Percentiles rank a stretch among this genome's conserved stretches.
phyloP scores from a whole-genome alignment of 2,888 invertebrate species.

The Limnephilus lunatus region DNA sequence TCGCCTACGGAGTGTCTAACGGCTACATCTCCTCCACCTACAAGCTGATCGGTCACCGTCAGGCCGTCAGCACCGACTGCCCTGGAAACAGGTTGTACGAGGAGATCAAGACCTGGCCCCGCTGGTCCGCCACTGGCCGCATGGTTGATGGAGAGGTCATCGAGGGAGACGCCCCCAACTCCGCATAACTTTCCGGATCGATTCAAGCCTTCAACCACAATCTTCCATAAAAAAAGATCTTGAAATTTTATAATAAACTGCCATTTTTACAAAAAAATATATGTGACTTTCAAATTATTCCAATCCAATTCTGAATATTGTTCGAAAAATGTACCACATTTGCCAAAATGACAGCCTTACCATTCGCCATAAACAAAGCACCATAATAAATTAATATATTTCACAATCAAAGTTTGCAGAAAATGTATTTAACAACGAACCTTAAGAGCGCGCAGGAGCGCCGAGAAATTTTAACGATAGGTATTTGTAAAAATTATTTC shows the following conservation, averaged over 20 bases:
- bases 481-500: too few species aligned
- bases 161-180: conserved; percentile 7
- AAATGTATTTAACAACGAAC: too few species aligned
- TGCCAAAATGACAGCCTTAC: too few species aligned
- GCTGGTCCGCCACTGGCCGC: conserved; percentile 69
- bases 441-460: too few species aligned
- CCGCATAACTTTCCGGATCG: neutral
- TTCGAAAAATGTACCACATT: too few species aligned
- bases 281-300: neutral
- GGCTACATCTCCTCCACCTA: conserved; percentile 80
- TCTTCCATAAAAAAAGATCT: neutral
- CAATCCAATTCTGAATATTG: neutral
- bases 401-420: too few species aligned
- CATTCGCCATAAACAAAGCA: too few species aligned
- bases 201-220: neutral
- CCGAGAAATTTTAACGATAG: too few species aligned
- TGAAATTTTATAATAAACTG: neutral
- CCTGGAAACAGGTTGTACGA: conserved; percentile 80
- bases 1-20: conserved; percentile 78
- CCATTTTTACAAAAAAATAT: neutral
- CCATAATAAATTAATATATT: too few species aligned
- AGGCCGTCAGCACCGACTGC: conserved; percentile 76
- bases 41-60: conserved; percentile 81
- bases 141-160: conserved; percentile 2
- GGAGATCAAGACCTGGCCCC: conserved; percentile 81